Evolutionary conservation across 2,797 vertebrate species (phyloP), one percentile per base, ranked within the genome.

Genomic region (Tangara arthus): DNA sequence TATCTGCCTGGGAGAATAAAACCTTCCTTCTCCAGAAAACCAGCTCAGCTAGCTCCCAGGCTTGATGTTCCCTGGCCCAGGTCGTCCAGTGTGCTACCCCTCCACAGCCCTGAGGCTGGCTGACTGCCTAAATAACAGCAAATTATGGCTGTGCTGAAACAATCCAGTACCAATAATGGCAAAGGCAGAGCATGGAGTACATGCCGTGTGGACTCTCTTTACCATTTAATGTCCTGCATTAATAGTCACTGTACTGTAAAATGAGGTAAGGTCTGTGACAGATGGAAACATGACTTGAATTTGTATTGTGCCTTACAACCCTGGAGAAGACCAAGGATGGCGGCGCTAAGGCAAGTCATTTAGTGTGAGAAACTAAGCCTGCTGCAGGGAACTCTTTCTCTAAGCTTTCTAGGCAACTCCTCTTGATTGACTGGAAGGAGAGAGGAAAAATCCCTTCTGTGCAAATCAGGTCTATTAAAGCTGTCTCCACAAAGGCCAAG

Each of bases 1-100:
- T 95, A 89, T 85, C 82, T 96, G 87, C 72, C 50, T 82, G 56
- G 76, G 47, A 93, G 86, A 90, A 94, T 87, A 95, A 94, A 96
- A 77, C 47, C 71, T 81, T 86, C 71, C 90, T 81, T 60, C 82
- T 90, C 59, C 17, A 20, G 91, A 87, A 94, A 96, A 85, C 77
- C 8, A 14, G 60, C 72, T 66, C 44, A 15, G 55, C 90, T 83
- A 95, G 57, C 69, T 81, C 46, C 30, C 56, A 84, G 44, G 27
- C 66, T 79, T 15, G 61, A 66, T 5, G 4, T 52, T 81, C 32
- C 71, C 53, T 41, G 70, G 42, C 46, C 61, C 9, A 10, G 32
- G 20, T 55, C 19, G 8, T 60, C 41, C 13, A 1, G 19, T 18
- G 8, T 63, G 46, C 57, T 35, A 30, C 46, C 23, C 26, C 63